These are phyloP conservation scores for Melanotaenia nigrans DNA, from an alignment of 2,797 vertebrate genomes.

Conservation along the genomic window DNA sequence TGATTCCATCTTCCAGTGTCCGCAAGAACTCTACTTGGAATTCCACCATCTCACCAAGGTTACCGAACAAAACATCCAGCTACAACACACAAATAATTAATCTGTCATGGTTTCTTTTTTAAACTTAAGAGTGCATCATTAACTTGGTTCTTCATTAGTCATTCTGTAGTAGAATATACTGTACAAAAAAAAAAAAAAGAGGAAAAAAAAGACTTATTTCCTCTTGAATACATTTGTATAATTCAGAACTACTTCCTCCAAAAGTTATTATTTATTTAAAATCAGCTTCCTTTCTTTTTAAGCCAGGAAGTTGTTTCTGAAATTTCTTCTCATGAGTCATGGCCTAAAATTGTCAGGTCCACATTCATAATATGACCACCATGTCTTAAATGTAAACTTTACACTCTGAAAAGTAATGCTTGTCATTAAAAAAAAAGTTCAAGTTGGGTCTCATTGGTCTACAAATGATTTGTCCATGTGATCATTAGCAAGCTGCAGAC, in stretches of 20 bases:
- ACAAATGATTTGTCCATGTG: background rate
- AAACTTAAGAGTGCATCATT: background rate
- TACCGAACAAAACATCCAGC: conserved; percentile 96
- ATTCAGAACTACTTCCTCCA: background rate
- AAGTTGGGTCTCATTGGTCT: background rate
- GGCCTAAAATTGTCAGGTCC: background rate
- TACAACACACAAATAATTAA: conserved; percentile 55
- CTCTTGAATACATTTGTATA: background rate
- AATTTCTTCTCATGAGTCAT: background rate
- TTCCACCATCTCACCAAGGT: conserved; percentile 95
- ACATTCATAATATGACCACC: background rate
- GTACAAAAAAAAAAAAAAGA: too few species aligned
- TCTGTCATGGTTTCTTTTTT: background rate
- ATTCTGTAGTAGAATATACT: background rate
- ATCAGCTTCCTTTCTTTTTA: background rate
- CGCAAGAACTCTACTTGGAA: conserved; percentile 97
- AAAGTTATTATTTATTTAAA: background rate
- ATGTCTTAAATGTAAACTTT: too few species aligned
- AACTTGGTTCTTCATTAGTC: background rate
- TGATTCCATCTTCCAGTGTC: conserved; percentile 95
- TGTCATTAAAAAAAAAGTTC: background rate
- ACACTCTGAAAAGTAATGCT: background rate
- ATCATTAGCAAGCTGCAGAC: background rate
- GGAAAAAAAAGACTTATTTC: background rate
- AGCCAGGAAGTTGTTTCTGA: background rate